phyloP scores from a whole-genome alignment of 2,797 vertebrate species.

The Lerista edwardsae region DNA sequence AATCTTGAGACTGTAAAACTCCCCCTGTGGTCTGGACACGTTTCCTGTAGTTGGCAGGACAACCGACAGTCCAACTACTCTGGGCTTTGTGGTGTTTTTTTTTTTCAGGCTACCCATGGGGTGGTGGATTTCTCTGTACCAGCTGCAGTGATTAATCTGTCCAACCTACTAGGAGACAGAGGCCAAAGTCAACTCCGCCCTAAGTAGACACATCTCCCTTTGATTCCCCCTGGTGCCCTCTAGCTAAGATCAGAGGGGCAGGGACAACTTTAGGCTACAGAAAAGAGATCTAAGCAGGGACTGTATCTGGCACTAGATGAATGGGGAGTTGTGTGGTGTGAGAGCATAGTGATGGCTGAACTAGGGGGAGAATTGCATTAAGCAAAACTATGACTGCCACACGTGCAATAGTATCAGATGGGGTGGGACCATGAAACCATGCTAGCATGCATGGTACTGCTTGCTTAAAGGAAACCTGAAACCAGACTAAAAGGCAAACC shows the following conservation, averaged over 20 bases:
- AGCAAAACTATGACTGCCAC: not conserved
- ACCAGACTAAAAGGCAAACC: too few species aligned
- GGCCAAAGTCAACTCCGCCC: not conserved
- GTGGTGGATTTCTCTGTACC: not conserved
- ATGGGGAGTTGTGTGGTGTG: too few species aligned
- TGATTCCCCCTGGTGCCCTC: not conserved
- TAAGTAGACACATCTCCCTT: not conserved
- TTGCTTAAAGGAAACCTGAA: not conserved
- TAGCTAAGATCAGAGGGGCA: not conserved
- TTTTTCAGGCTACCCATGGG: conserved; percentile 1
- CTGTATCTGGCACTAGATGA: not conserved
- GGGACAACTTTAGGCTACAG: not conserved
- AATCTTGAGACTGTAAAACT: conserved; percentile 1
- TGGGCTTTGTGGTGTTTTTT: conserved; percentile 15
- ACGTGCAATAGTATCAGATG: not conserved
- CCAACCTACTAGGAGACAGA: not conserved
- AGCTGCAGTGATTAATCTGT: not conserved
- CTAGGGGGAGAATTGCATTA: not conserved
- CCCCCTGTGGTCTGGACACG: conserved; percentile 7
- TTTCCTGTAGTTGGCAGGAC: conserved; percentile 10
- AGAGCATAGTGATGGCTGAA: not conserved
- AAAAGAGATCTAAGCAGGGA: not conserved
- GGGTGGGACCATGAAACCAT: not conserved
- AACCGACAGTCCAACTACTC: not conserved
- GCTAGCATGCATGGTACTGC: not conserved